These are phyloP conservation scores for Ommatoiulus sabulosus DNA, from an alignment of 2,888 invertebrate species.

Conservation along the genomic window DNA sequence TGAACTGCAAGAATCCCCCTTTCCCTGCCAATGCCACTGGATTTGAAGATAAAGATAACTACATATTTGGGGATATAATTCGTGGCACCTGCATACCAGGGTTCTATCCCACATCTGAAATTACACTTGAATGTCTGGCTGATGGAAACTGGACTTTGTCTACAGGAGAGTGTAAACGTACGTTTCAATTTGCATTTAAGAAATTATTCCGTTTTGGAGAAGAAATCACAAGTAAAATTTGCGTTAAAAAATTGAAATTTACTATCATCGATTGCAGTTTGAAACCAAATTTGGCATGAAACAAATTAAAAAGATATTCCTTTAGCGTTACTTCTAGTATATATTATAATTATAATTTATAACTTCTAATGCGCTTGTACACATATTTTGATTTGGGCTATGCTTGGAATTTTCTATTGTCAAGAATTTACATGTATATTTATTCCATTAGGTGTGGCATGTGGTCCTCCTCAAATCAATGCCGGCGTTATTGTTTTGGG, in stretches of 20 bases:
- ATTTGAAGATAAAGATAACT: background rate
- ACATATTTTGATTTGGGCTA: background rate
- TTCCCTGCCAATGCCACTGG: background rate
- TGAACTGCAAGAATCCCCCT: conserved; percentile 49
- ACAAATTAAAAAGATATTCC: background rate
- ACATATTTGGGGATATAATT: conserved; percentile 35
- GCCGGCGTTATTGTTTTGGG: conserved; percentile 40
- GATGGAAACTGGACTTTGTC: conserved; percentile 53
- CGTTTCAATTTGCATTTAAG: background rate
- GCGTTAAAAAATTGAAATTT: background rate
- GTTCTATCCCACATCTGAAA: background rate
- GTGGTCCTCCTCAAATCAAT: conserved; percentile 53
- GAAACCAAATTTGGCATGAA: background rate
- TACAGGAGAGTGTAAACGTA: conserved; percentile 44
- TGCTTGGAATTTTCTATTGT: background rate
- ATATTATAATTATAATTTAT: background rate
- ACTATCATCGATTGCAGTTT: no score
- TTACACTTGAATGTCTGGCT: background rate
- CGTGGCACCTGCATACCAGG: background rate
- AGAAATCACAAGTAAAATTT: background rate
- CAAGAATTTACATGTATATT: background rate
- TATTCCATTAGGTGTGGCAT: conserved; percentile 48
- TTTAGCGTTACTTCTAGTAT: no score
- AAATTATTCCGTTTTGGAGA: background rate
- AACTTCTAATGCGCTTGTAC: no score